phyloP scores from a whole-genome alignment of 1,140 invertebrate genomes.

The Drosophila ambigua region DNA sequence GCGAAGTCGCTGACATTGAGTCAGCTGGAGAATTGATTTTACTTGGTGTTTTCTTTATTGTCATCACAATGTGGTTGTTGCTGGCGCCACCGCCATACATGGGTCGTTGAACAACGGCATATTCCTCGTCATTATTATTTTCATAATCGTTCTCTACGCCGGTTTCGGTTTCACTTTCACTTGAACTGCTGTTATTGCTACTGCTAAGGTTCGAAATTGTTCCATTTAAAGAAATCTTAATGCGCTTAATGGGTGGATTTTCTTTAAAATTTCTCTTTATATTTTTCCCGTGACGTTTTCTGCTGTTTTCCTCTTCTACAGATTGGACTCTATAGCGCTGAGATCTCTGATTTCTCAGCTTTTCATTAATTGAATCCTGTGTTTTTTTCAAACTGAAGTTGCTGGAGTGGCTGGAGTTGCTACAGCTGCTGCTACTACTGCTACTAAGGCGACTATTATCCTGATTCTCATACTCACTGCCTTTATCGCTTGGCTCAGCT shows the following conservation, averaged over 20 bases:
- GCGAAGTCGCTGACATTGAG: conserved; percentile 45
- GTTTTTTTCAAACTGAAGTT: conserved; percentile 42
- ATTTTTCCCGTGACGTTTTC: conserved; percentile 26
- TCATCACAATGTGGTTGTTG: conserved; percentile 73
- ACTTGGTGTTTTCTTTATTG: conserved; percentile 79
- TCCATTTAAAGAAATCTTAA: conserved; percentile 59
- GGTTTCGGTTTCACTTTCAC: conserved; percentile 37
- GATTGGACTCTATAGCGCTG: background rate
- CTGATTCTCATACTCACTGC: background rate
- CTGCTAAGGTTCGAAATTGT: conserved; percentile 30
- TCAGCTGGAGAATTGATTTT: conserved; percentile 71
- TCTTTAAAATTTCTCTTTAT: conserved; percentile 9
- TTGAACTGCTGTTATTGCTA: conserved; percentile 28
- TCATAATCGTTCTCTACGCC: conserved; percentile 35
- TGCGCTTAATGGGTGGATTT: conserved; percentile 47
- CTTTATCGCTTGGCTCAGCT: background rate
- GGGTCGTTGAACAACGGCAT: conserved; percentile 62
- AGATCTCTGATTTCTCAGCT: conserved; percentile 17
- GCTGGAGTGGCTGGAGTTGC: conserved; percentile 45
- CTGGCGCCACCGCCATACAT: background rate
- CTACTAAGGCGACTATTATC: conserved; percentile 12
- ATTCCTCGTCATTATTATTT: conserved; percentile 50
- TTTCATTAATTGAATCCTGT: conserved; percentile 46
- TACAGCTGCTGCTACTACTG: conserved; percentile 37
- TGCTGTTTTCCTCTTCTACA: conserved; percentile 36